phyloP scores from a whole-genome alignment of 2,888 invertebrate genomes.

The Nemapogon koenigi region DNA sequence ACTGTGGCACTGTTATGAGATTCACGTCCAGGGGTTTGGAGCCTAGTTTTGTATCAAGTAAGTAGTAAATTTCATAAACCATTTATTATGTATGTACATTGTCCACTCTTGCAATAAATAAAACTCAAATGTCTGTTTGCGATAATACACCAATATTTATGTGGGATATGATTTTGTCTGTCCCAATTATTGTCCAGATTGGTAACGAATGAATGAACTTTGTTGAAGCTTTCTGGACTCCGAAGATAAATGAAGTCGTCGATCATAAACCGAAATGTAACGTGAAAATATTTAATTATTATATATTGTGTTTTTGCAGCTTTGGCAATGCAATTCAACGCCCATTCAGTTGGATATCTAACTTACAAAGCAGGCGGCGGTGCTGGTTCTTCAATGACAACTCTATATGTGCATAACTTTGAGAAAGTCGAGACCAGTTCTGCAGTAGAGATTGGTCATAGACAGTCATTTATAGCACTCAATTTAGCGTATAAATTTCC shows the following conservation, averaged over 20 bases:
- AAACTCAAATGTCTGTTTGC: too few relatives aligned
- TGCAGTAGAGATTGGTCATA: conserved; percentile 81
- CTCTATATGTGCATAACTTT: conserved; percentile 80
- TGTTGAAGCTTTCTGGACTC: too few relatives aligned
- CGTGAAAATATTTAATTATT: too few relatives aligned
- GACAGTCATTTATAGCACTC: conserved; percentile 78
- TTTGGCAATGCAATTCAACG: conserved; percentile 85
- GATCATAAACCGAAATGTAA: too few relatives aligned
- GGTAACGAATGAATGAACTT: too few relatives aligned
- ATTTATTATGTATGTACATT: too few relatives aligned
- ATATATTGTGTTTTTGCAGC: conserved; percentile 64
- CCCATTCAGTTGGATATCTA: conserved; percentile 86
- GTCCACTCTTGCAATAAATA: too few relatives aligned
- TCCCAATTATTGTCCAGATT: too few relatives aligned
- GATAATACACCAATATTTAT: too few relatives aligned
- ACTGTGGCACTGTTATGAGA: conserved; percentile 77
- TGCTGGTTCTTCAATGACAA: conserved; percentile 76
- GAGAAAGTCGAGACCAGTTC: conserved; percentile 71
- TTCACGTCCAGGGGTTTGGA: conserved; percentile 78
- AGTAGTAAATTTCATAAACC: conserved; percentile 34
- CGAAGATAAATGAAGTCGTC: too few relatives aligned
- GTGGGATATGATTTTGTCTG: too few relatives aligned
- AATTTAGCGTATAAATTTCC: conserved; percentile 82
- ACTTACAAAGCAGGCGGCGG: conserved; percentile 77
- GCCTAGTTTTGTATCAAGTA: conserved; percentile 80